Base-by-base conservation (phyloP, 1,140 invertebrate species). In the Zaprionus vittiger region DNA sequence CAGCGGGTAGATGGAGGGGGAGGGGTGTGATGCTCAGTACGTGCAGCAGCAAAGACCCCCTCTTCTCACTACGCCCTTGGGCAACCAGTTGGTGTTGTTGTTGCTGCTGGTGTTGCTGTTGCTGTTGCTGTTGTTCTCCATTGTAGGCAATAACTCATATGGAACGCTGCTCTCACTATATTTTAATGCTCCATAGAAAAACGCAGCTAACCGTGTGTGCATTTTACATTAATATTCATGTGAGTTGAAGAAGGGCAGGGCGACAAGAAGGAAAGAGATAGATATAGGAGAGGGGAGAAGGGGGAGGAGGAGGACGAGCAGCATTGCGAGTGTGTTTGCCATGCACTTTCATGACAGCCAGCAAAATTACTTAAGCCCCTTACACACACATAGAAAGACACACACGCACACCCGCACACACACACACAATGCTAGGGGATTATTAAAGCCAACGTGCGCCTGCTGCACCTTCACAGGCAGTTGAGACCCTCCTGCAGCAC, bases 161-260 rank as follows among this genome's bases (percentile, higher is more conserved):
- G 84, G 84, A 89, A 89, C 84, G 79, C 47, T 84, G 84, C 84
- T 84, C 81, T 69, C 84, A 84, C 84, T 89, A 87, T 89, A 89
- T 84, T 90, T 90, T 84, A 84, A 89, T 89, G 85, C 71, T 57
- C 62, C 77, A 90, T 90, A 81, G 84, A 83, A 87, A 89, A 87
- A 89, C 75, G 81, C 81, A 90, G 79, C 85, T 89, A 90, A 84
- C 84, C 84, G 78, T 89, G 84, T 87, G 81, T 90, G 85, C 85
- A 84, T 90, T 89, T 83, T 81, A 69, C 84, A 89, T 89, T 89
- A 89, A 89, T 89, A 89, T 89, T 90, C 84, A 89, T 90, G 85
- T 79, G 66, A 68, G 69, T 76, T 63, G n/a, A 72, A 22, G 47
- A 55, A 22, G 31, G 38, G 5, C 3, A n/a, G 62, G 52, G 15